Conservation (phyloP, 2,888 invertebrate genomes). For the Ochlodes sylvanus region DNA sequence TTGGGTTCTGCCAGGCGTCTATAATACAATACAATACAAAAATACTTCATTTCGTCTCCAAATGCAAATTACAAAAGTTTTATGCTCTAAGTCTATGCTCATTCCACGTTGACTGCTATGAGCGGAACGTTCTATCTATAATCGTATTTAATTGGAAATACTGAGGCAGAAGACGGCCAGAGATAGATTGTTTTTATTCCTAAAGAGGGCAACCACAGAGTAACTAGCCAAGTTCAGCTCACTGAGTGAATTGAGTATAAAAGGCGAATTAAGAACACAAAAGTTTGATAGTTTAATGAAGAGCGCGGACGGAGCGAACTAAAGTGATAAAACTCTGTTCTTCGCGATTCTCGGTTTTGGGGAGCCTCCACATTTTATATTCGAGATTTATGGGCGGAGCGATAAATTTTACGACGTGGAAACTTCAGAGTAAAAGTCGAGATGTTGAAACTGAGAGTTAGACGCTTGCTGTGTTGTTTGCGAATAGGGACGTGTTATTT, state of each 20-base stretch:
- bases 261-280: slow-evolving; percentile 18
- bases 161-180: background rate
- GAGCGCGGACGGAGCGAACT: slow-evolving; percentile 47
- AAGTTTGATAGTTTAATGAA: slow-evolving; percentile 42
- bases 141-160: too few species aligned
- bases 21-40: too few species aligned
- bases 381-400: slow-evolving; percentile 59
- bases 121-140: too few species aligned
- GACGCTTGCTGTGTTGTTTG: background rate
- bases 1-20: too few species aligned
- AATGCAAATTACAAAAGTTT: too few species aligned
- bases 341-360: slow-evolving; percentile 44
- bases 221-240: background rate
- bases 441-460: slow-evolving; percentile 27
- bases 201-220: background rate
- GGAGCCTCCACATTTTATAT: slow-evolving; percentile 54
- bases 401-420: slow-evolving; percentile 65
- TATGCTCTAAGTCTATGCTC: too few species aligned
- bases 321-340: slow-evolving; percentile 51
- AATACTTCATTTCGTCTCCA: too few species aligned
- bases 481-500: background rate
- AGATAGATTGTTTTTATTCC: background rate
- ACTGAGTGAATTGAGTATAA: slow-evolving; percentile 1
- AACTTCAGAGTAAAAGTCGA: slow-evolving; percentile 46
- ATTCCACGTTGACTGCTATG: too few species aligned